A percentile compares a stretch with the other conserved stretches of the same genome.
Conservation (phyloP, 2,888 invertebrate species). For the Mythimna ferrago region DNA sequence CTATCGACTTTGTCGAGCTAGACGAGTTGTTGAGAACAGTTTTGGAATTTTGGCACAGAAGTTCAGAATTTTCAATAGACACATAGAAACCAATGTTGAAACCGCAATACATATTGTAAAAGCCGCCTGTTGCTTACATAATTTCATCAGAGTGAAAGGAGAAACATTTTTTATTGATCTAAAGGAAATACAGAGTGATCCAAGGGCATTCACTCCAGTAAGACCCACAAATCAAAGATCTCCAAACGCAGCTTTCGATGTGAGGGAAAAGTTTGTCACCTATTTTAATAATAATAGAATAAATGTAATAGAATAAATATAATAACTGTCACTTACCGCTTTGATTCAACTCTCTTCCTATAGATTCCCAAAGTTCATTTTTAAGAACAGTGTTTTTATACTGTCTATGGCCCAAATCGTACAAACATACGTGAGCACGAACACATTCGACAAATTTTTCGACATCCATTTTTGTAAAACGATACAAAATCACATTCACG, state of each 20-base stretch:
- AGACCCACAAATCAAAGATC: slow-evolving; percentile 19
- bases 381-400: slow-evolving; percentile 12
- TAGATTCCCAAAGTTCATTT: slow-evolving; percentile 9
- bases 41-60: slow-evolving; percentile 20
- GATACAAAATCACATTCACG: slow-evolving; percentile 6
- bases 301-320: slow-evolving; percentile 1
- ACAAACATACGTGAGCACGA: slow-evolving; percentile 6
- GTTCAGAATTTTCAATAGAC: background rate
- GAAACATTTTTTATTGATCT: slow-evolving; percentile 9
- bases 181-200: slow-evolving; percentile 11
- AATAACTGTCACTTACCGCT: background rate
- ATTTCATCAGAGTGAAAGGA: slow-evolving; percentile 13
- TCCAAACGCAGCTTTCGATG: slow-evolving; percentile 16
- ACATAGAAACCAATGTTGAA: slow-evolving; percentile 9
- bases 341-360: background rate
- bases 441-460: slow-evolving; percentile 3
- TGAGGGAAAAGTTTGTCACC: slow-evolving; percentile 16
- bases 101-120: slow-evolving; percentile 23
- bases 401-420: slow-evolving; percentile 13
- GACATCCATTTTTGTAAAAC: background rate
- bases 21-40: slow-evolving; percentile 10
- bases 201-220: slow-evolving; percentile 3
- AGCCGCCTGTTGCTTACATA: slow-evolving; percentile 17
- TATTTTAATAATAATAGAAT: slow-evolving; percentile 13
- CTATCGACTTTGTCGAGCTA: background rate